phyloP scores from a whole-genome alignment of 2,113 vertebrate species.

The Nansenia antarctica region DNA sequence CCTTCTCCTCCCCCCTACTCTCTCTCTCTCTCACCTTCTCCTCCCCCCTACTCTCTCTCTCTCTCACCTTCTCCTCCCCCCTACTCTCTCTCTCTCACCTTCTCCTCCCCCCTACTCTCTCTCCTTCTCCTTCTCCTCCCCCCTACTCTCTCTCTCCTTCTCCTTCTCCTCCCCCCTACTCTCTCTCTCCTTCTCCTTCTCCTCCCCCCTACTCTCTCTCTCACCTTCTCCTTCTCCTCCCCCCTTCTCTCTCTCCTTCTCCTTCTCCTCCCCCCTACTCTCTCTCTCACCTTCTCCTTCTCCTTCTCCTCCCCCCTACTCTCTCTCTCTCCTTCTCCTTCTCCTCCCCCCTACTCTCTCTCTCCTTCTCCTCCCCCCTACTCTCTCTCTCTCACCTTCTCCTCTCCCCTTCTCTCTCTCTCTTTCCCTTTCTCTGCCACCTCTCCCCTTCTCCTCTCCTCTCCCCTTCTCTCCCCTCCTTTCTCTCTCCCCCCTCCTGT shows the following conservation, averaged over 20 bases:
- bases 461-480: background rate
- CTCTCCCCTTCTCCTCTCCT: too few relatives aligned
- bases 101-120: background rate
- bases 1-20: background rate
- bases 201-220: background rate
- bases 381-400: too few relatives aligned
- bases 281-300: too few relatives aligned
- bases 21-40: background rate
- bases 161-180: background rate
- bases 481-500: background rate
- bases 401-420: too few relatives aligned
- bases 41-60: background rate
- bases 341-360: too few relatives aligned
- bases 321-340: too few relatives aligned
- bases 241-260: too few relatives aligned
- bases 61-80: background rate
- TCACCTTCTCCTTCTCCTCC: too few relatives aligned
- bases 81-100: background rate
- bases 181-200: background rate
- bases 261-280: too few relatives aligned
- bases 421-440: rapidly evolving
- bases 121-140: background rate
- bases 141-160: too few relatives aligned
- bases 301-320: too few relatives aligned
- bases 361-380: too few relatives aligned